Percentiles rank a stretch among this genome's conserved stretches.
Conservation (phyloP, 2,888 invertebrate species). For the Synanthedon vespiformis region DNA sequence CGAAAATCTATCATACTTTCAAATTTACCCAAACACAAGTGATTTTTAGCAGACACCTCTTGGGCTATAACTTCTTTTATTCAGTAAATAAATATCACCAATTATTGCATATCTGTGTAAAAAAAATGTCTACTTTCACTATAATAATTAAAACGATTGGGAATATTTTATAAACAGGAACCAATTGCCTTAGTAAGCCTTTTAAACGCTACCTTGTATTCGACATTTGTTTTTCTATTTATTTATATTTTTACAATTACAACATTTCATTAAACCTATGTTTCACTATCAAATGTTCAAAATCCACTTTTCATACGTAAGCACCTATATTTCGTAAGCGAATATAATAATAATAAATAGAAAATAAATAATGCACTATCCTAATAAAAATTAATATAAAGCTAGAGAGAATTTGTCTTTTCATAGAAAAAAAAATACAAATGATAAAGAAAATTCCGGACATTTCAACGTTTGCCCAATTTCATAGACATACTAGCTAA, state of each 20-base stretch:
- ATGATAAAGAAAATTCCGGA: neutral
- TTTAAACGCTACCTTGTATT: neutral
- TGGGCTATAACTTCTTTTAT: no score
- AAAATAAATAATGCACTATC: conserved; percentile 7
- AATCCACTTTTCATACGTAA: conserved; percentile 5
- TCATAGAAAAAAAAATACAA: neutral
- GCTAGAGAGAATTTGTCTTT: conserved; percentile 3
- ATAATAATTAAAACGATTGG: neutral
- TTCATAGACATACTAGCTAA: neutral
- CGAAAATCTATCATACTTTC: no score
- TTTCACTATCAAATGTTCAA: neutral
- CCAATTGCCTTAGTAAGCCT: neutral
- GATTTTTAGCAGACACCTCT: no score
- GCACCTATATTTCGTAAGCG: conserved; percentile 3
- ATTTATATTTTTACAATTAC: neutral
- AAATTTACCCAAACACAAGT: no score
- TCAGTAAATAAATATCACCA: no score
- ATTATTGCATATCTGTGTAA: no score
- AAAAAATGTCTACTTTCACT: no score
- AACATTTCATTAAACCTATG: neutral
- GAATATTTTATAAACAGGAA: neutral
- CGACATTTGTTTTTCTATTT: neutral
- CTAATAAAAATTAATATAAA: conserved; percentile 7
- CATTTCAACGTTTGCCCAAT: neutral
- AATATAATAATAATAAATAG: conserved; percentile 2